phyloP scores from a whole-genome alignment of 2,797 vertebrate species.

The Phyllotis vaccarum region DNA sequence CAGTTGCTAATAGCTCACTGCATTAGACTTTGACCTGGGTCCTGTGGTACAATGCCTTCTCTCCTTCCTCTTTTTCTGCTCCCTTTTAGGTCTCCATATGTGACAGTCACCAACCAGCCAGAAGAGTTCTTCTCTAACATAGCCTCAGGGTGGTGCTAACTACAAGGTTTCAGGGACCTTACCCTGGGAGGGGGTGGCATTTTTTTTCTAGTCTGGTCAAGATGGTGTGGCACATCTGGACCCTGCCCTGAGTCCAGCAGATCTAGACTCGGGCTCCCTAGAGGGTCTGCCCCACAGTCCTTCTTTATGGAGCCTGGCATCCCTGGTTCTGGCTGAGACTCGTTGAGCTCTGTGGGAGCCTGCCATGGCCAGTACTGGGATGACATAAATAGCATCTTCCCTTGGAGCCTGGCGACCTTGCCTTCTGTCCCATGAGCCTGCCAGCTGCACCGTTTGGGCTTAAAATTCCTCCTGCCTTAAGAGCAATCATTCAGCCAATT shows the following conservation, averaged over 20 bases:
- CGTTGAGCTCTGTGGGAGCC: background rate
- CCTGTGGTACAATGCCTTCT: fast-evolving
- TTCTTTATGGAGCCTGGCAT: background rate
- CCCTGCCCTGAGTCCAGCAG: background rate
- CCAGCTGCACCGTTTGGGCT: background rate
- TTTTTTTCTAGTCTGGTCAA: background rate
- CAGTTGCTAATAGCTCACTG: background rate
- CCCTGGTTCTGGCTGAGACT: background rate
- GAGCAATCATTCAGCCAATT: constrained; percentile 30
- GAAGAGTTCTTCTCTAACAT: background rate
- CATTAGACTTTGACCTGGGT: background rate
- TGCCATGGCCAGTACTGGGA: background rate
- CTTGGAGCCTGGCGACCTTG: background rate
- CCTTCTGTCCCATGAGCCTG: background rate
- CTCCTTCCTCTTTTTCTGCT: background rate
- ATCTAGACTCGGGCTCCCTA: background rate
- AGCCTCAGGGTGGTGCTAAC: background rate
- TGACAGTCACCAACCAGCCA: background rate
- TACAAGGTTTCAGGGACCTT: background rate
- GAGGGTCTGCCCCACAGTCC: background rate
- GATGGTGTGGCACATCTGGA: background rate
- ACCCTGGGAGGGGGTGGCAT: background rate
- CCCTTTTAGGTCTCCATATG: background rate
- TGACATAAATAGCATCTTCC: background rate
- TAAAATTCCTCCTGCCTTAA: background rate